Evolutionary conservation across 2,888 invertebrate species (phyloP).

Genomic region (Drosophila buzzatii): DNA sequence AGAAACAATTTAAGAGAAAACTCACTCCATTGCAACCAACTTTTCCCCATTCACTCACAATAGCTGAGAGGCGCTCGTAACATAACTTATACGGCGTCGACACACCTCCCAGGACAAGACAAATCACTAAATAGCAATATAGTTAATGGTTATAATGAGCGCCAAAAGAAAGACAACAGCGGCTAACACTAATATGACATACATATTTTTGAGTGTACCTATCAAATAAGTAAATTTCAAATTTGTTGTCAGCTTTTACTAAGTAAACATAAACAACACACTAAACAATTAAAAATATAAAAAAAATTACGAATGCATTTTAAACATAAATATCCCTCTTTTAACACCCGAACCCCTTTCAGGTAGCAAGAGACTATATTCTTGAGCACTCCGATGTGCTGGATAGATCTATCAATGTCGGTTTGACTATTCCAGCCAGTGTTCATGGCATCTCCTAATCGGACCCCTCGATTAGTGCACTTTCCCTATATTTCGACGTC

Average conservation of each 20-base stretch:
- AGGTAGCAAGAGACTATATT: not conserved
- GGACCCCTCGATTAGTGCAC: not conserved
- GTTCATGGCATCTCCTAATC: not conserved
- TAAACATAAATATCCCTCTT: slow-evolving; percentile 39
- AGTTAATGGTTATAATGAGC: slow-evolving; percentile 26
- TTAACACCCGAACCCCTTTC: not conserved
- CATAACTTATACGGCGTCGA: slow-evolving; percentile 15
- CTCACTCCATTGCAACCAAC: slow-evolving; percentile 13
- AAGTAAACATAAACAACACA: slow-evolving; percentile 60
- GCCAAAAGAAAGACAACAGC: slow-evolving; percentile 14
- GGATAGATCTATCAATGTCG: not conserved
- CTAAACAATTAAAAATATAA: slow-evolving; percentile 43
- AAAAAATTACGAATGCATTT: slow-evolving; percentile 50
- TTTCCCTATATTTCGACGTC: too few species aligned
- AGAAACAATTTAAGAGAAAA: slow-evolving; percentile 8
- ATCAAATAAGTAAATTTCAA: slow-evolving; percentile 71
- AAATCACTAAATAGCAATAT: slow-evolving; percentile 48
- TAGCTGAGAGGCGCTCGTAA: slow-evolving; percentile 31
- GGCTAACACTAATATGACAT: slow-evolving; percentile 29
- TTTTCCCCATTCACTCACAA: slow-evolving; percentile 8
- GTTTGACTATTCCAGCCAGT: not conserved
- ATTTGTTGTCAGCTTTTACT: slow-evolving; percentile 79
- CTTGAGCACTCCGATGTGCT: not conserved
- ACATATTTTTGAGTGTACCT: slow-evolving; percentile 75
- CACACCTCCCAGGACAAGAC: slow-evolving; percentile 43